phyloP scores from a whole-genome alignment of 2,113 vertebrate species.

The Xenotilapia longispinis region DNA sequence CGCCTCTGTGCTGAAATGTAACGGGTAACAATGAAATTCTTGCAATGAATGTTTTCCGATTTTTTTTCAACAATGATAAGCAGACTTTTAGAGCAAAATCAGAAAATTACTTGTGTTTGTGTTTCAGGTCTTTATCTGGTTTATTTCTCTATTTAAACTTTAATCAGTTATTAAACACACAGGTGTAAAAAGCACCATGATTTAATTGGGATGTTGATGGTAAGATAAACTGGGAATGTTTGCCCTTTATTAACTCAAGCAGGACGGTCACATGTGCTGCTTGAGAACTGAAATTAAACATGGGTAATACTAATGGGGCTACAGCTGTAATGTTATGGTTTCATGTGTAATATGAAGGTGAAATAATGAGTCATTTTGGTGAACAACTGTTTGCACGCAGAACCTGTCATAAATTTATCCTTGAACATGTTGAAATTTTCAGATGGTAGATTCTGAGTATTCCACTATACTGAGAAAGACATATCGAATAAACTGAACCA shows the following conservation, averaged over 20 bases:
- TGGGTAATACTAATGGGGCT: neutral
- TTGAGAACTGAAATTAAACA: neutral
- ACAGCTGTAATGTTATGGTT: neutral
- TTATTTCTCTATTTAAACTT: neutral
- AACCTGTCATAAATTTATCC: neutral
- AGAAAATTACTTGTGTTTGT: neutral
- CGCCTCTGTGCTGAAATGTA: neutral
- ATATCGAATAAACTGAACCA: neutral
- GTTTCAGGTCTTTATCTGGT: neutral
- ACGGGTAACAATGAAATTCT: neutral
- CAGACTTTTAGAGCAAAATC: neutral
- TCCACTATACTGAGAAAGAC: neutral
- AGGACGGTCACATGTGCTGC: rapidly evolving
- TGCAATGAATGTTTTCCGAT: neutral
- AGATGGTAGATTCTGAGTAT: neutral
- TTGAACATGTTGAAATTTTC: neutral
- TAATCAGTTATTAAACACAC: neutral
- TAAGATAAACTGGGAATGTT: neutral
- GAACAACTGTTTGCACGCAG: neutral
- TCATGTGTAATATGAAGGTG: neutral
- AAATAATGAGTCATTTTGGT: neutral
- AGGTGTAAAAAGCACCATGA: neutral
- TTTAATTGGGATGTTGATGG: neutral
- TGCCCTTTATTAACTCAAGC: neutral
- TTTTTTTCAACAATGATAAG: neutral